phyloP scores from a whole-genome alignment of 2,113 vertebrate species.

The Etia nguti region DNA sequence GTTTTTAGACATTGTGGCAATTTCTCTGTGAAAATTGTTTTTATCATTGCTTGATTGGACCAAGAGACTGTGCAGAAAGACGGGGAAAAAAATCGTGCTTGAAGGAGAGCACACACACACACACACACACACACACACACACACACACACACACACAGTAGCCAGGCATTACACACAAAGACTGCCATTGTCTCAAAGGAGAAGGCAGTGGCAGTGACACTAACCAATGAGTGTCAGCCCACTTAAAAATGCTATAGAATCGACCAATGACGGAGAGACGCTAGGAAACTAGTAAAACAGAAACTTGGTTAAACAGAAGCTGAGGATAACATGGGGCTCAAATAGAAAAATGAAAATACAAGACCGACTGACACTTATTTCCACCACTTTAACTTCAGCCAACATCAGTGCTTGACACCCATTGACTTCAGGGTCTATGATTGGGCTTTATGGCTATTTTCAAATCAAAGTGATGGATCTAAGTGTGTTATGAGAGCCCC shows the following conservation, averaged over 20 bases:
- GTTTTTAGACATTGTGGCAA: not conserved
- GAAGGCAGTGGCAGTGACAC: slow-evolving; percentile 47
- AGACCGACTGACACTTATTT: not conserved
- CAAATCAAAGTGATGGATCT: not conserved
- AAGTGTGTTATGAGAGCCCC: not conserved
- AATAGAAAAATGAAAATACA: slow-evolving; percentile 2
- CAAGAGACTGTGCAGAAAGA: not conserved
- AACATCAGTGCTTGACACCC: not conserved
- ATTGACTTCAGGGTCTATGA: not conserved
- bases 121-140: not conserved
- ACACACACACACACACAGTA: not conserved
- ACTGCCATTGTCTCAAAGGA: slow-evolving; percentile 45
- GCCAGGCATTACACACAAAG: slow-evolving; percentile 48
- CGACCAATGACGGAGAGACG: slow-evolving; percentile 22
- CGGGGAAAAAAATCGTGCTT: not conserved
- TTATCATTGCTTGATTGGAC: slow-evolving; percentile 13
- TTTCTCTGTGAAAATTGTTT: slow-evolving; percentile 3
- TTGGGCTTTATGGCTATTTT: not conserved
- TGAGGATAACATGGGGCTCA: slow-evolving; percentile 10
- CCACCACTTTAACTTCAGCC: not conserved
- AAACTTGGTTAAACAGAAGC: slow-evolving; percentile 6
- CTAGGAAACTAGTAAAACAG: not conserved
- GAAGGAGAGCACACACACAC: slow-evolving; percentile 5
- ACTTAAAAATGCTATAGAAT: slow-evolving; percentile 40
- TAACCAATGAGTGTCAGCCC: slow-evolving; percentile 54